Evolutionary conservation across 2,888 invertebrate genomes (phyloP).

Genomic region (Drosophila fulvimacula): DNA sequence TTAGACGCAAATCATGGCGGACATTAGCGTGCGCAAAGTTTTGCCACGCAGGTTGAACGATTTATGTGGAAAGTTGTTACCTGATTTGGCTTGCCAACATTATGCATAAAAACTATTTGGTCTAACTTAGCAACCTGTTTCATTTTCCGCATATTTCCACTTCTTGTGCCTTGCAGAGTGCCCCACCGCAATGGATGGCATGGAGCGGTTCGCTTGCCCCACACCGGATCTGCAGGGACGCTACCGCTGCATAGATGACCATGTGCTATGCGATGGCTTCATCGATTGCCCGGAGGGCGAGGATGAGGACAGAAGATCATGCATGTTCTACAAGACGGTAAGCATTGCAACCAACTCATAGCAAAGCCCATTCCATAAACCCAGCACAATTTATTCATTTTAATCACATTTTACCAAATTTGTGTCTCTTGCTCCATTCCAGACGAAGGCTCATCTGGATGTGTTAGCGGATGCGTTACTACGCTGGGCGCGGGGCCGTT

Average conservation of each 20-base stretch:
- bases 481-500: conserved; percentile 97
- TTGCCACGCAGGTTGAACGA: conserved; percentile 64
- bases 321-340: conserved; percentile 99
- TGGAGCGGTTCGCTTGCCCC: conserved; percentile 97
- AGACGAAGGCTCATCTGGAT: conserved; percentile 98
- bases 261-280: conserved; percentile 97
- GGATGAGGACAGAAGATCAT: conserved; percentile 96
- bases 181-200: conserved; percentile 95
- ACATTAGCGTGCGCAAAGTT: conserved; percentile 76
- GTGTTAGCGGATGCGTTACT: conserved; percentile 96
- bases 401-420: conserved; percentile 4
- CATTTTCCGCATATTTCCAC: conserved; percentile 3
- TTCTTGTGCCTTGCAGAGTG: conserved; percentile 89
- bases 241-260: conserved; percentile 97
- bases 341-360: conserved; percentile 78
- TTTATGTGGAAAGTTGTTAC: conserved; percentile 72
- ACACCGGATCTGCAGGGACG: conserved; percentile 95
- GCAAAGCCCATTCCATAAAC: not conserved
- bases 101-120: conserved; percentile 51
- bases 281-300: conserved; percentile 97
- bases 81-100: conserved; percentile 36
- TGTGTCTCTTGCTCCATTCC: conserved; percentile 85
- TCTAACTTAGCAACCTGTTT: conserved; percentile 53
- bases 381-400: not conserved
- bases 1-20: conserved; percentile 80